Base-by-base conservation (phyloP, 2,888 invertebrate species). In the Timema podura region DNA sequence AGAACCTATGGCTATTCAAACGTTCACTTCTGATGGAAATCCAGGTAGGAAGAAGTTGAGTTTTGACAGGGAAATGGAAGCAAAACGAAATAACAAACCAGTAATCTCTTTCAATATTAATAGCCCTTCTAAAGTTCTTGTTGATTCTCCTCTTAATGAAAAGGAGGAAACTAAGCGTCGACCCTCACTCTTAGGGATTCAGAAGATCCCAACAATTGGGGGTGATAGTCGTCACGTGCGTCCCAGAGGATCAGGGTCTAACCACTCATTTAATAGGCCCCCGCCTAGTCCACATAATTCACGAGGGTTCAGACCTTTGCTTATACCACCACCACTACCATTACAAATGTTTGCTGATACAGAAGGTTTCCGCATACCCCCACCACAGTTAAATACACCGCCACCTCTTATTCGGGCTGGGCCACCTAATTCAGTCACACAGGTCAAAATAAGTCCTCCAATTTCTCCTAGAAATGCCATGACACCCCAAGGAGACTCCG, bases 181-280 rank as follows among this genome's bases (percentile, higher is more conserved):
- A 46, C 16, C 30, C 49, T 44, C 48, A 16, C 51, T 71, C n/a
- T 68, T 65, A n/a, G 65, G 68, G 6, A 66, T 59, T 16, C 71
- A 71, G 54, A 69, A 64, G 48, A 71, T 71, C 51, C 71, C 71
- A n/a, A 71, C 71, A 10, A 71, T 71, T 54, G 65, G 71, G n/a
- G 71, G 71, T 8, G 64, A 54, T 54, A 65, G 47, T 47, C 59
- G 69, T 10, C 57, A 57, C 57, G 49, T 54, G 45, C 65, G 65
- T 51, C 15, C 57, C 46, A 59, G 66, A 46, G 68, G 68, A 44
- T 57, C 68, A n/a, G 61, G 61, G 45, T 9, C 61, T 5, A 45
- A 13, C 6, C 30, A 61, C 44, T 44, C 30, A 11, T 61, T 61
- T 45, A 68, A 64, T 30, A 68, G 65, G 30, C 64, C 64, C 44